Evolutionary conservation across 2,113 vertebrate species (phyloP).

Genomic region (Lichenostomus cassidix): DNA sequence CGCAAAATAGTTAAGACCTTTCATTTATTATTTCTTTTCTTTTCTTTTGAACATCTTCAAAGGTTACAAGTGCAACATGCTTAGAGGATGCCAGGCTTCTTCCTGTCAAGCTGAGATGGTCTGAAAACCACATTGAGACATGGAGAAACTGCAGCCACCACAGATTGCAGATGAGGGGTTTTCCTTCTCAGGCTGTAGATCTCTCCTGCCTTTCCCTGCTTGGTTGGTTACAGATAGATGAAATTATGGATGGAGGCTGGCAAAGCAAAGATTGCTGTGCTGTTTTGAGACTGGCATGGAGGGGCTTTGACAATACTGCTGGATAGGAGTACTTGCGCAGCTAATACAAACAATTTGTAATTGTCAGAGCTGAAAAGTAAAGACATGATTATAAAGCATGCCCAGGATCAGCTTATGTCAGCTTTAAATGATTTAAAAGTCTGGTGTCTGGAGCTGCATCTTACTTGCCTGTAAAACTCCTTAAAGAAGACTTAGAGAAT

Average conservation of each 20-base stretch:
- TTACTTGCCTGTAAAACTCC: conserved; percentile 24
- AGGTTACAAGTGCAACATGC: conserved; percentile 21
- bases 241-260: background rate
- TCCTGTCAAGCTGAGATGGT: background rate
- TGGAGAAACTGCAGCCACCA: background rate
- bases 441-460: conserved; percentile 31
- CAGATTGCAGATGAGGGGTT: background rate
- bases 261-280: background rate
- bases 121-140: conserved; percentile 24
- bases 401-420: conserved; percentile 38
- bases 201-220: background rate
- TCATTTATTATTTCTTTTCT: background rate
- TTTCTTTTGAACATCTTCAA: conserved; percentile 53
- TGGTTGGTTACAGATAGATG: background rate
- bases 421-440: conserved; percentile 60
- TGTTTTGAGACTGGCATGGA: background rate
- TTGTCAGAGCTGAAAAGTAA: conserved; percentile 37
- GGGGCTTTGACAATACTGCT: background rate
- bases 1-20: background rate
- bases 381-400: conserved; percentile 36
- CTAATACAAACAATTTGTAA: conserved; percentile 46
- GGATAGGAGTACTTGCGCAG: background rate
- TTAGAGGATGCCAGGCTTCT: conserved; percentile 16
- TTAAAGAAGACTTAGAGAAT: background rate
- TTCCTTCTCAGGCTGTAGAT: background rate